A percentile compares a stretch with the other conserved stretches of the same genome.
These are phyloP conservation scores for Diarsia dahlii DNA, from an alignment of 2,888 invertebrate species.

Conservation along the genomic window DNA sequence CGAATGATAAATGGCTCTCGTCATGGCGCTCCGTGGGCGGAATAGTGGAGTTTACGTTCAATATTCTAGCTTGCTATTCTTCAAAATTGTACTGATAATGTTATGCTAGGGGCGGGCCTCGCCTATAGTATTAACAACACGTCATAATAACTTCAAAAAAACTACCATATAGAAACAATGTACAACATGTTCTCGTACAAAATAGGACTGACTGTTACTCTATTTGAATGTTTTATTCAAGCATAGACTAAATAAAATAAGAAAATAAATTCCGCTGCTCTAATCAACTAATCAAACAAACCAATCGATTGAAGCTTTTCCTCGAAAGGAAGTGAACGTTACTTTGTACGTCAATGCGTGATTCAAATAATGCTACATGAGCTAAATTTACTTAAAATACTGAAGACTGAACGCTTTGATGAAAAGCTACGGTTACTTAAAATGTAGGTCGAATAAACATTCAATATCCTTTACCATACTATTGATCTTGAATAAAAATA, in stretches of 20 bases:
- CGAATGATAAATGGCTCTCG: conserved; percentile 55
- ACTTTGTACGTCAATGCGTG: conserved; percentile 71
- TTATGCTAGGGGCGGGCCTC: neutral
- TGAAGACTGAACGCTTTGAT: conserved; percentile 65
- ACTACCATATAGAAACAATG: neutral
- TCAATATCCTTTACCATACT: conserved; percentile 51
- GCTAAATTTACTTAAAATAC: conserved; percentile 66
- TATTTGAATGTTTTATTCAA: neutral
- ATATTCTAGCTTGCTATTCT: conserved; percentile 27
- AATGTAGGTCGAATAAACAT: conserved; percentile 67
- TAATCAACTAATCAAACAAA: conserved; percentile 49
- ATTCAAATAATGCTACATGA: conserved; percentile 68
- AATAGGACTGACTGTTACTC: neutral
- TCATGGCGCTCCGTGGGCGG: conserved; percentile 51
- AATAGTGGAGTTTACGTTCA: conserved; percentile 12
- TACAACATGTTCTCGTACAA: neutral
- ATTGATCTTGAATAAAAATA: conserved; percentile 56
- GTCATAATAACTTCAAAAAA: neutral
- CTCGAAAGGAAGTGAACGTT: conserved; percentile 67
- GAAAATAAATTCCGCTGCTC: neutral
- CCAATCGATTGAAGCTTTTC: conserved; percentile 64
- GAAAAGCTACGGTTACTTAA: conserved; percentile 61
- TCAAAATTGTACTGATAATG: conserved; percentile 14
- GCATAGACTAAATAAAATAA: neutral
- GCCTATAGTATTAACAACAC: neutral